These are phyloP conservation scores for Cataglyphis altisquamis DNA, from an alignment of 2,888 invertebrate species.

Conservation along the genomic window DNA sequence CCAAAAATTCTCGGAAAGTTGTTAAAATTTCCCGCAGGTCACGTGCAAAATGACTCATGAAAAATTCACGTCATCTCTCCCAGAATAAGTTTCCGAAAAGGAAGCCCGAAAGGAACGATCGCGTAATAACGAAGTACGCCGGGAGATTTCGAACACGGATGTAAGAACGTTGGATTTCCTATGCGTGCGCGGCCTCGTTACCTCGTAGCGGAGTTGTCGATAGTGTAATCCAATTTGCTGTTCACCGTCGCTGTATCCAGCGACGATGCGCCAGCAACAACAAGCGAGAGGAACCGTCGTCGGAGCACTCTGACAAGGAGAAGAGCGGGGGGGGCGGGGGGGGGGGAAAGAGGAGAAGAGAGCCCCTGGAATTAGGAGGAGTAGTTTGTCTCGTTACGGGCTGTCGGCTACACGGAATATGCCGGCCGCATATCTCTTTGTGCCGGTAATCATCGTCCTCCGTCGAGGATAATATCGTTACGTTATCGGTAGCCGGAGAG, in stretches of 20 bases:
- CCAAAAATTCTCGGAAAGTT: neutral
- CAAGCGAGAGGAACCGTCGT: slow-evolving; percentile 35
- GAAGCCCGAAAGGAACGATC: neutral
- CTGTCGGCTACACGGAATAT: slow-evolving; percentile 53
- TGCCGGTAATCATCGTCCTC: slow-evolving; percentile 64
- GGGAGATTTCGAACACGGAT: slow-evolving; percentile 61
- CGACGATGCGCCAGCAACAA: slow-evolving; percentile 43
- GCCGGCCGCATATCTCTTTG: slow-evolving; percentile 66
- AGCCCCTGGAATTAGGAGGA: slow-evolving; percentile 68
- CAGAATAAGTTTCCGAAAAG: neutral
- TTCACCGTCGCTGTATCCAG: slow-evolving; percentile 67
- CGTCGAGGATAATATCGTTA: slow-evolving; percentile 65
- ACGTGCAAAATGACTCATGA: neutral
- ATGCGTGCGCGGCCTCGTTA: slow-evolving; percentile 64
- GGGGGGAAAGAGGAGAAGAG: neutral
- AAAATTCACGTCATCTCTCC: slow-evolving; percentile 15
- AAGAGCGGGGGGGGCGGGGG: neutral
- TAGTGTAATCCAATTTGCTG: slow-evolving; percentile 79
- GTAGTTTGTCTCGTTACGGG: slow-evolving; percentile 76
- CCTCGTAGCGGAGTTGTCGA: slow-evolving; percentile 72
- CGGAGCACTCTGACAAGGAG: slow-evolving; percentile 62
- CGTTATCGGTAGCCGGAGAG: slow-evolving; percentile 51
- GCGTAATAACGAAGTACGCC: slow-evolving; percentile 39
- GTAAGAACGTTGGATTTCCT: slow-evolving; percentile 59
- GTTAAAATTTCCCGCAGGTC: neutral